A percentile compares a stretch with the other conserved stretches of the same genome.
Evolutionary conservation across 2,888 invertebrate genomes (phyloP).

Genomic region (Hirudinaria manillensis): DNA sequence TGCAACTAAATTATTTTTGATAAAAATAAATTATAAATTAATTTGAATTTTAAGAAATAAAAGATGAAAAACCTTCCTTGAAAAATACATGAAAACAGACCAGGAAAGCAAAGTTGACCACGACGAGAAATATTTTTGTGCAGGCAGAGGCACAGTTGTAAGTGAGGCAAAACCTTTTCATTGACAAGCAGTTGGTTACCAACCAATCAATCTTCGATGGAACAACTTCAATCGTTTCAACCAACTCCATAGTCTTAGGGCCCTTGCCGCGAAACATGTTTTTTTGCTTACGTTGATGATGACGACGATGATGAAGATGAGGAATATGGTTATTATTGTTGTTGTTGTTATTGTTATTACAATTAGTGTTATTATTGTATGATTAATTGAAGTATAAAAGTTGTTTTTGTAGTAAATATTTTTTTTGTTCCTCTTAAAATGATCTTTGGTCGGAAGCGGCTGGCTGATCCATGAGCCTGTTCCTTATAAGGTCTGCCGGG

Average conservation of each 20-base stretch:
- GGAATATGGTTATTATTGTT: slow-evolving; percentile 1
- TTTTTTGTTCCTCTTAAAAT: neutral
- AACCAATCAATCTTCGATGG: neutral
- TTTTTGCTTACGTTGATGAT: slow-evolving; percentile 18
- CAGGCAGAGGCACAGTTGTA: slow-evolving; percentile 19
- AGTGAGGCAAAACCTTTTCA: slow-evolving; percentile 4
- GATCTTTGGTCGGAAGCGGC: neutral
- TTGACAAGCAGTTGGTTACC: neutral
- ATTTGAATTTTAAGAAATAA: neutral
- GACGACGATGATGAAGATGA: slow-evolving; percentile 28
- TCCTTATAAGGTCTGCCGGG: too few relatives aligned
- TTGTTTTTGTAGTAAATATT: too few relatives aligned
- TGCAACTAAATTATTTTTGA: too few relatives aligned
- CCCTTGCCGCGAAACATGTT: neutral
- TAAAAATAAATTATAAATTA: neutral
- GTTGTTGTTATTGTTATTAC: neutral
- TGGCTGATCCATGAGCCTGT: too few relatives aligned
- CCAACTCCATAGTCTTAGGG: slow-evolving; percentile 1
- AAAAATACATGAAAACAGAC: neutral
- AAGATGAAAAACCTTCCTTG: neutral
- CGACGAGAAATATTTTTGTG: slow-evolving; percentile 9
- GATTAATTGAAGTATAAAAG: too few relatives aligned
- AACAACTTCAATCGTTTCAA: neutral
- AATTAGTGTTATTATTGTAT: too few relatives aligned
- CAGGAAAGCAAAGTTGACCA: slow-evolving; percentile 17